Conservation (phyloP, 2,113 vertebrate genomes). For the Catharus fuscescens region DNA sequence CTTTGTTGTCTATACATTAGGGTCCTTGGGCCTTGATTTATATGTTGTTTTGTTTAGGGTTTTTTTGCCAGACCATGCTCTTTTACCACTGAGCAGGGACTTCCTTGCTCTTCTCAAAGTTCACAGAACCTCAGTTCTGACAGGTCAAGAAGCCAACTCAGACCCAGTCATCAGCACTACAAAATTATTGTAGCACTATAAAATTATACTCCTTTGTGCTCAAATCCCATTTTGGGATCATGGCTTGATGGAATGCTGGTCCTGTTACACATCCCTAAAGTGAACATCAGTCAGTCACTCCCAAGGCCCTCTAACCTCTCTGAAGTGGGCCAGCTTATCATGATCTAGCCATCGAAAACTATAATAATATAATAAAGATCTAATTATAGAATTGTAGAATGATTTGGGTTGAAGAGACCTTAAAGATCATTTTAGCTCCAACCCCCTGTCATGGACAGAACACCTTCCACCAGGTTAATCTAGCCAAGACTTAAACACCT, state of each 20-base stretch:
- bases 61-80: neutral
- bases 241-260: neutral
- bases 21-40: neutral
- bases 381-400: neutral
- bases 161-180: neutral
- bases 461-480: neutral
- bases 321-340: neutral
- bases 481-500: neutral
- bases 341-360: neutral
- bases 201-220: neutral
- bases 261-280: neutral
- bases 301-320: neutral
- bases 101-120: neutral
- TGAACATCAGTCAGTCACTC: fast-evolving
- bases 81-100: neutral
- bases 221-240: neutral
- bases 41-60: neutral
- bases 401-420: neutral
- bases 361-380: neutral
- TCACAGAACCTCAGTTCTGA: neutral
- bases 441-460: neutral
- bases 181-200: neutral
- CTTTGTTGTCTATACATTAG: neutral
- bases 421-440: neutral
- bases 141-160: neutral